Evolutionary conservation across 53 echinoderm and acorn worm species (phyloP), one percentile per base, ranked within the genome.

Genomic region (Hippasteria phrygiana): DNA sequence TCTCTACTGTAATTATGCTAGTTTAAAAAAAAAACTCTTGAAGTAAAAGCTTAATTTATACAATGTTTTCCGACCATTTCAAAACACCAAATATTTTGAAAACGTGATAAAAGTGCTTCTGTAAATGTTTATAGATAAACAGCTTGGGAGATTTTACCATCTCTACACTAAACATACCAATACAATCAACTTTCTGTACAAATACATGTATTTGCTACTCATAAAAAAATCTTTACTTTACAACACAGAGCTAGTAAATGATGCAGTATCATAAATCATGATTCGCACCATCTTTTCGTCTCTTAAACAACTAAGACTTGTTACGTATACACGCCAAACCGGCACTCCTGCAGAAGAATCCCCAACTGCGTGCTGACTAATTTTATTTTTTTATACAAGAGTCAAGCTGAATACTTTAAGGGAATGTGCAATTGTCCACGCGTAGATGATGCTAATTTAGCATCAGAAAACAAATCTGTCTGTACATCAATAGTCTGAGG

Each of bases 401-500:
- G 40, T 82, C 64, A 66, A 46, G 43, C 80, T 29, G 40, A 80
- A 40, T 63, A 80, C 66, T 17, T 75, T 62, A n/a, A 78, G 78
- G 80, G 82, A 82, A 82, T 82, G 82, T 82, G 82, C 62, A 82
- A 43, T 65, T 82, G 43, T 45, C 42, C 41, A 82, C 66, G 14
- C 46, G 82, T 64, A 64, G 71, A 41, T 85, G 51, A 50, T 85
- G 71, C 85, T 33, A 35, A 69, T 11, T 65, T 65, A 65, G 63
- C 82, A 73, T 73, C 82, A 42, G 20, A 76, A 62, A 39, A 43
- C 28, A 4, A 8, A 40, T 42, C 42, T 5, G 16, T 43, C 48
- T 47, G 51, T 51, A 34, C 75, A 47, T 29, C 13, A 27, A 26
- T 20, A 72, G 39, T 72, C 20, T n/a, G 48, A 75, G 75, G 47